These are phyloP conservation scores for Opisthograptis luteolata DNA, from an alignment of 2,888 invertebrate species.

Conservation along the genomic window DNA sequence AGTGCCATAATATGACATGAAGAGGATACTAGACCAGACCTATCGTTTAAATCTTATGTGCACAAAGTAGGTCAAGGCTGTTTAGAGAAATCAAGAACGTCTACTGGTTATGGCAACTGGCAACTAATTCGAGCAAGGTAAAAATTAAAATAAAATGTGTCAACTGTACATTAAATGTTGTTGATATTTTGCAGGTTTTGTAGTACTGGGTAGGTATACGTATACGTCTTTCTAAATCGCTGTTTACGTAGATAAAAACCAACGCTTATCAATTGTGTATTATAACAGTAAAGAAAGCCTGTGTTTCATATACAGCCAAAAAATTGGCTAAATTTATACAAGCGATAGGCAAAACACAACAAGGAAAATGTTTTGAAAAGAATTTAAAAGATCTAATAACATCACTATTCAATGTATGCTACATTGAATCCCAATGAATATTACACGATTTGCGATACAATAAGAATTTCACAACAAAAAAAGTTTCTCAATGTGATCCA, in stretches of 20 bases:
- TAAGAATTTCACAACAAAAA: conserved; percentile 64
- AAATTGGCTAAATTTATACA: too few relatives aligned
- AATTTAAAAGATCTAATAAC: conserved; percentile 10
- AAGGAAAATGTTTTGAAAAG: not conserved
- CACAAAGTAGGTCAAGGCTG: conserved; percentile 43
- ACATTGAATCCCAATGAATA: conserved; percentile 32
- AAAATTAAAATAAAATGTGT: conserved; percentile 4
- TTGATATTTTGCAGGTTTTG: not conserved
- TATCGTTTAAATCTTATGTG: conserved; percentile 37
- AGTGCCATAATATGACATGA: conserved; percentile 19
- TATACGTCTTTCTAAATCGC: too few relatives aligned
- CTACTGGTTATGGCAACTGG: conserved; percentile 28
- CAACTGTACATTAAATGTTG: too few relatives aligned
- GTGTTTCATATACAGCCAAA: too few relatives aligned
- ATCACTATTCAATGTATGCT: conserved; percentile 18
- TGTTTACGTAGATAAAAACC: too few relatives aligned
- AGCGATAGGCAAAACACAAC: not conserved
- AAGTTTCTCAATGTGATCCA: conserved; percentile 77
- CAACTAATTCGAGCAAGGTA: conserved; percentile 24
- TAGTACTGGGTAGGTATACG: too few relatives aligned
- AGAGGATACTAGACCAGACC: conserved; percentile 34
- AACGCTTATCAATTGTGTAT: too few relatives aligned
- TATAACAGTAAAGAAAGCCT: too few relatives aligned
- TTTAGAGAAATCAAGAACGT: conserved; percentile 38
- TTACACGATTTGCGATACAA: conserved; percentile 39